Evolutionary conservation across 2,797 vertebrate genomes (phyloP).

Genomic region (Typhlichthys eigenmanni): DNA sequence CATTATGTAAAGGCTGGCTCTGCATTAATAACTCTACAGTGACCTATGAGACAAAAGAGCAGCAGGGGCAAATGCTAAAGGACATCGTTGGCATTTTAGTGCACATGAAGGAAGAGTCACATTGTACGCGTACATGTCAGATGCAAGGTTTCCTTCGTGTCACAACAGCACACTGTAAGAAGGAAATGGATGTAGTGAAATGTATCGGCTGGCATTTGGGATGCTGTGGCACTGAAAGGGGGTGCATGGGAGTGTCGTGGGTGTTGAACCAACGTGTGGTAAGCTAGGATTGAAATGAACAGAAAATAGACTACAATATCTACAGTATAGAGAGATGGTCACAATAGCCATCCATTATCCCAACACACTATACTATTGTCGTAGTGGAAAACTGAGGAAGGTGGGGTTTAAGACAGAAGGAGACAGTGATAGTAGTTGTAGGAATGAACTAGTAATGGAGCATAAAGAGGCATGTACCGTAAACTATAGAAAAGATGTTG

Average conservation of each 20-base stretch:
- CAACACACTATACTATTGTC: too few species aligned
- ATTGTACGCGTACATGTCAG: neutral
- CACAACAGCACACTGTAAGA: conserved; percentile 10
- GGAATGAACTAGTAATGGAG: too few species aligned
- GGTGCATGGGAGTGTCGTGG: neutral
- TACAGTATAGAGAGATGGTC: too few species aligned
- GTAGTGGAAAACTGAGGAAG: too few species aligned
- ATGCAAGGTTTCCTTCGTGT: neutral
- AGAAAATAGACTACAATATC: too few species aligned
- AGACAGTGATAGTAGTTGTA: too few species aligned
- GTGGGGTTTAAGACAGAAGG: too few species aligned
- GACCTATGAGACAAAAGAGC: conserved; percentile 32
- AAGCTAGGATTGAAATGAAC: conserved; percentile 18
- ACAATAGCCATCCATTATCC: too few species aligned
- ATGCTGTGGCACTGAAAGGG: neutral
- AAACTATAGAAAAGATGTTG: too few species aligned
- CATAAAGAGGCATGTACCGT: too few species aligned
- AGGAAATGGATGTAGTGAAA: neutral
- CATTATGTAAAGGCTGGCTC: too few species aligned
- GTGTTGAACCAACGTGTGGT: neutral
- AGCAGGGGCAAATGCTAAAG: neutral
- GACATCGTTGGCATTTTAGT: conserved; percentile 11
- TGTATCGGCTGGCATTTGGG: conserved; percentile 2
- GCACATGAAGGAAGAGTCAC: neutral
- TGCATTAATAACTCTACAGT: conserved; percentile 21